phyloP scores from a whole-genome alignment of 2,113 vertebrate species.

The Prochilodus magdalenae region DNA sequence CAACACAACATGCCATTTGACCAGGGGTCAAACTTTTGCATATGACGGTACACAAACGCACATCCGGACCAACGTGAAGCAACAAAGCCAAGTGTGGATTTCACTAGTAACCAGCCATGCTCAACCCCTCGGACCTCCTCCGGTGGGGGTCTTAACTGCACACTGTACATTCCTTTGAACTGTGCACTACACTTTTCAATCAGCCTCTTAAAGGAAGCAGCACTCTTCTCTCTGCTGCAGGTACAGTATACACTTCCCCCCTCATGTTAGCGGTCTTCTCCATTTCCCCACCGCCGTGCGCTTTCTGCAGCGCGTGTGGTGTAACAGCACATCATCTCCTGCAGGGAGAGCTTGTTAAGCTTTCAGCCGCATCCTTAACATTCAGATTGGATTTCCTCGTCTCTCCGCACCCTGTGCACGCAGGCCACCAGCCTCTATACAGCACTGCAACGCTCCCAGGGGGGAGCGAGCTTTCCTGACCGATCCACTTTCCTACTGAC shows the following conservation, averaged over 20 bases:
- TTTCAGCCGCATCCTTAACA: constrained; percentile 65
- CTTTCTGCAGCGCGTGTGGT: constrained; percentile 33
- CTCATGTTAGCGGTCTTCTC: constrained; percentile 34
- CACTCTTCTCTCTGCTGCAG: constrained; percentile 1
- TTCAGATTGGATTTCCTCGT: constrained; percentile 73
- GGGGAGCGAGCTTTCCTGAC: constrained; percentile 72
- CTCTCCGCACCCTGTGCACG: constrained; percentile 68
- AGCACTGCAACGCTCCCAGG: constrained; percentile 70
- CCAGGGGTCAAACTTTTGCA: no score
- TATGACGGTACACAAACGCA: no score
- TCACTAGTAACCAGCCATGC: neutral
- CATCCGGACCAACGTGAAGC: neutral
- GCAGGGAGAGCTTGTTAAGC: constrained; percentile 51
- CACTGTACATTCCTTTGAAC: neutral
- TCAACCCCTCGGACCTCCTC: constrained; percentile 27
- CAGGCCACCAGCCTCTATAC: constrained; percentile 58
- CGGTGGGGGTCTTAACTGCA: neutral
- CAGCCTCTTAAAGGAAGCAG: neutral
- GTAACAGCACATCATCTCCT: constrained; percentile 42
- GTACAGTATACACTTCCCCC: constrained; percentile 22
- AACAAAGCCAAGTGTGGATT: neutral
- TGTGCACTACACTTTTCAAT: neutral
- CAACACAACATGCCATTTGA: no score
- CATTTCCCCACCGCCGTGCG: neutral
- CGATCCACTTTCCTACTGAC: constrained; percentile 74